Percentiles rank a stretch among this genome's conserved stretches.
These are phyloP conservation scores for Scaptomyza flava DNA, from an alignment of 2,888 invertebrate species.

Conservation along the genomic window DNA sequence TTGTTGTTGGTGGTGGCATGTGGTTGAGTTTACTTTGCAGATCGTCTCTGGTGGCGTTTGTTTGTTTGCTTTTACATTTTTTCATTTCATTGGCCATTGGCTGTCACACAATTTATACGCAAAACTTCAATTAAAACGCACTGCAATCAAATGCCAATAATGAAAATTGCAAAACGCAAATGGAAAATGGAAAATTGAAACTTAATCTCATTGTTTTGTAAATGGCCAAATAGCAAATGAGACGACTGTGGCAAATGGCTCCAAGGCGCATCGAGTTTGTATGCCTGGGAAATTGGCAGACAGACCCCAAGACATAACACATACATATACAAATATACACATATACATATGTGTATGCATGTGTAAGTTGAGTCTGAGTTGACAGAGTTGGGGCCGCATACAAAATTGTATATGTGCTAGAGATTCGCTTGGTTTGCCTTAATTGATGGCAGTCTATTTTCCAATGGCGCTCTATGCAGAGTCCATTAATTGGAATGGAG, in stretches of 20 bases:
- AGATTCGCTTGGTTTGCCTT: slow-evolving; percentile 54
- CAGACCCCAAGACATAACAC: slow-evolving; percentile 40
- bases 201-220: slow-evolving; percentile 64
- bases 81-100: slow-evolving; percentile 52
- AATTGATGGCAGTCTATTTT: slow-evolving; percentile 60
- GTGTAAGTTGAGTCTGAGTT: slow-evolving; percentile 26
- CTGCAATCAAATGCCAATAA: slow-evolving; percentile 36
- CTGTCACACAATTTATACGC: slow-evolving; percentile 55
- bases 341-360: background rate
- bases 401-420: slow-evolving; percentile 12
- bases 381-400: slow-evolving; percentile 21
- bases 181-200: slow-evolving; percentile 70
- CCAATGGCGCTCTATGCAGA: slow-evolving; percentile 37
- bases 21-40: slow-evolving; percentile 1
- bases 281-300: slow-evolving; percentile 34
- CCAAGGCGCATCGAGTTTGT: slow-evolving; percentile 36
- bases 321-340: slow-evolving; percentile 4
- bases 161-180: slow-evolving; percentile 34
- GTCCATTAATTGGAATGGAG: slow-evolving; percentile 52
- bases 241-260: slow-evolving; percentile 36
- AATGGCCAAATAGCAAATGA: slow-evolving; percentile 29
- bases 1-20: background rate
- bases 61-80: slow-evolving; percentile 41
- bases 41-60: slow-evolving; percentile 43
- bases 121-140: slow-evolving; percentile 70